phyloP scores from a whole-genome alignment of 1,140 invertebrate species.

The Heterodera schachtii region DNA sequence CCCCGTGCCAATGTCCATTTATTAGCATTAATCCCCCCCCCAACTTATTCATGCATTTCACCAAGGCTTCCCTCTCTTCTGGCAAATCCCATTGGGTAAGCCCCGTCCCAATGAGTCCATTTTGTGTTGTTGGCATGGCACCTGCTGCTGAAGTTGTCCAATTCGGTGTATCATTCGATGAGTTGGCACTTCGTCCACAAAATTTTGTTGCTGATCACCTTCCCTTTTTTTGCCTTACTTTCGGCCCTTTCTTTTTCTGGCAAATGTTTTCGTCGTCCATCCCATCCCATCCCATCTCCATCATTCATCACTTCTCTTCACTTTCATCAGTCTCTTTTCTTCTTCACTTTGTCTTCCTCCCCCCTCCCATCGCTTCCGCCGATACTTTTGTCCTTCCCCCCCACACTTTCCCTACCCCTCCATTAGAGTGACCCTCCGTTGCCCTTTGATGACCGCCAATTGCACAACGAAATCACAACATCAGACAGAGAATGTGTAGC shows the following conservation, averaged over 20 bases:
- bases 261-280: not conserved
- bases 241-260: not conserved
- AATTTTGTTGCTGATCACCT: not conserved
- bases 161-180: not conserved
- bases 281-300: not conserved
- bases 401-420: too few relatives aligned
- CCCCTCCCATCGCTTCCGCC: not conserved
- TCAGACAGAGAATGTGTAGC: not conserved
- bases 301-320: not conserved
- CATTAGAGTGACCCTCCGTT: not conserved
- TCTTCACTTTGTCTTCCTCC: not conserved
- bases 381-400: not conserved
- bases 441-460: not conserved
- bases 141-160: not conserved
- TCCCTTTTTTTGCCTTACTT: too few relatives aligned
- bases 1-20: not conserved
- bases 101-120: too few relatives aligned
- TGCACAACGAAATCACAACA: slow-evolving; percentile 1
- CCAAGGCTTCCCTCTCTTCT: too few relatives aligned
- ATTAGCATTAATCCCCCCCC: not conserved
- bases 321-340: not conserved
- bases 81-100: too few relatives aligned
- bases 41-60: too few relatives aligned
- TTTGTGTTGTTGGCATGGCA: not conserved
- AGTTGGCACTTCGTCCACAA: too few relatives aligned